These are phyloP conservation scores for Holcopasites calliopsidis DNA, from an alignment of 1,140 invertebrate species.

Conservation along the genomic window DNA sequence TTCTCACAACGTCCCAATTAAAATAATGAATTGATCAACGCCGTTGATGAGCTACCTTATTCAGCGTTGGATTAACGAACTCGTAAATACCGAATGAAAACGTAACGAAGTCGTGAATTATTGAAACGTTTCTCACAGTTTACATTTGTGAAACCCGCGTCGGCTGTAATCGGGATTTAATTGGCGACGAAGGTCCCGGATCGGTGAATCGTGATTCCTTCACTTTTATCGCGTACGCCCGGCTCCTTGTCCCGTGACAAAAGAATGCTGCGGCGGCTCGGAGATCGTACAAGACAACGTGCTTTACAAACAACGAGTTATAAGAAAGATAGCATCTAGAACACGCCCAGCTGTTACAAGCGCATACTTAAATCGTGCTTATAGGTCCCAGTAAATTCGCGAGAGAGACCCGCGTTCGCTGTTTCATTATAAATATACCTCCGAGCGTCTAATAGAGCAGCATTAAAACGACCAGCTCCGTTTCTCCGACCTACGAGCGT, in stretches of 20 bases:
- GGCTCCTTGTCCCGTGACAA: too few species aligned
- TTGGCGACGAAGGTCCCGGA: too few species aligned
- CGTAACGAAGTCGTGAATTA: not conserved
- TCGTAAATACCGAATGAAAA: not conserved
- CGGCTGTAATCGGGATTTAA: too few species aligned
- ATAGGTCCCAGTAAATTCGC: not conserved
- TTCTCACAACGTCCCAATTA: constrained; percentile 7
- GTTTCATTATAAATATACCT: not conserved
- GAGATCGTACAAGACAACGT: not conserved
- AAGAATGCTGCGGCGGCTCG: not conserved
- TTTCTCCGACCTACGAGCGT: not conserved
- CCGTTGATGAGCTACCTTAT: not conserved
- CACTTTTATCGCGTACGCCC: too few species aligned
- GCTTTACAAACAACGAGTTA: constrained; percentile 2
- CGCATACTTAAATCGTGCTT: not conserved
- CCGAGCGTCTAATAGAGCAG: too few species aligned
- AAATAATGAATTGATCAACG: constrained; percentile 16
- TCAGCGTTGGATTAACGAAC: not conserved
- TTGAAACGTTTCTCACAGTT: too few species aligned
- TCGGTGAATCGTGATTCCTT: too few species aligned
- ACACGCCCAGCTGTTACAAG: not conserved
- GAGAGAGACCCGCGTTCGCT: not conserved
- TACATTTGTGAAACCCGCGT: too few species aligned
- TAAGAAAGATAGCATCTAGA: not conserved
- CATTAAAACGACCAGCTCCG: not conserved